Base-by-base conservation (phyloP, 2,888 invertebrate species). In the Pteria penguin region DNA sequence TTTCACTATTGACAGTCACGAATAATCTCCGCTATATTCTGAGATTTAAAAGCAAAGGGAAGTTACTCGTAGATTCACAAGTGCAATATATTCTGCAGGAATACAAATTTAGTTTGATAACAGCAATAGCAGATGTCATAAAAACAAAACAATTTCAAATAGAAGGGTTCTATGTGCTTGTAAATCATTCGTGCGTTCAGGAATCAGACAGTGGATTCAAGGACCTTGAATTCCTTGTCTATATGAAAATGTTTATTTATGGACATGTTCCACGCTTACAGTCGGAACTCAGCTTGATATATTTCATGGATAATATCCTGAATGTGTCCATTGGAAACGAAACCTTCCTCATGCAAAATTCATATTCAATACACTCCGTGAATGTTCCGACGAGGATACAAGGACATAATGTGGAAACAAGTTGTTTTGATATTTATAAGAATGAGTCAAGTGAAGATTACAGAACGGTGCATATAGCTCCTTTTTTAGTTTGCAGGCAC, bases 401-500 rank as follows among this genome's bases (percentile, higher is more conserved):
- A 2, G 22, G 26, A 32, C 26, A 11, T 4, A 29, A 31, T n/a
- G 31, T 57, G 32, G 55, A 27, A 22, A 29, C 55, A 14, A 57
- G 33, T 18, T 55, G 55, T 27, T 54, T n/a, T n/a, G n/a, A n/a
- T n/a, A n/a, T n/a, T n/a, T n/a, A n/a, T n/a, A n/a, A n/a, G n/a
- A 36, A 36, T 36, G 45, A 5, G 45, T 11, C 8, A 11, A 36
- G 45, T 36, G 45, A 36, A 2, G 4, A 29, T 2, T 75, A 29
- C 26, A 62, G 27, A 55, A 26, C 31, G 22, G 68, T 68, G 1
- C 33, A 69, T 22, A 61, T 75, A 14, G 31, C 29, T 5, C 5
- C 57, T 11, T 29, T 75, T 14, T 31, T 75, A 2, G 4, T 69
- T 27, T 75, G 74, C 63, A n/a, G 24, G 29, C 74, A 75, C 36